Evolutionary conservation across 2,797 vertebrate species (phyloP).

Genomic region (Spinibarbus caldwelli): DNA sequence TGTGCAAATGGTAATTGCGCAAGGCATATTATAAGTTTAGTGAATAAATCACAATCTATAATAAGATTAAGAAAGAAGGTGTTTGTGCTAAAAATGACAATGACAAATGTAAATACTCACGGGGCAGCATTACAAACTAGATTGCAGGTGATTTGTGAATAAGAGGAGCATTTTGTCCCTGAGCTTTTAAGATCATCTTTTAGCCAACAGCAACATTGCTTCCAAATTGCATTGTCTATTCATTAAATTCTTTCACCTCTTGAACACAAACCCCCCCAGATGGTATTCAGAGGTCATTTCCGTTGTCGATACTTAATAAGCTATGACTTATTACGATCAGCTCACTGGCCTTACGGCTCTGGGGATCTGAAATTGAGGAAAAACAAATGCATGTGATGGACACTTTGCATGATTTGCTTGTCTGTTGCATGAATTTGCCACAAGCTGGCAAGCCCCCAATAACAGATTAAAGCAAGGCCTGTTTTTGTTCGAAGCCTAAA

Average conservation of each 20-base stretch:
- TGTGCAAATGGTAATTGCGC: not conserved
- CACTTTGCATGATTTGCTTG: conserved; percentile 70
- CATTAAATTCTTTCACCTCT: conserved; percentile 46
- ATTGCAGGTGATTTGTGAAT: not conserved
- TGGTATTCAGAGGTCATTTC: conserved; percentile 34
- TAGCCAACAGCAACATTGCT: not conserved
- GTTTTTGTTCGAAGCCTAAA: conserved; percentile 62
- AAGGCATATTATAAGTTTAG: not conserved
- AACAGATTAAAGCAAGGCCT: conserved; percentile 70
- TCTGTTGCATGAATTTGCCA: conserved; percentile 70
- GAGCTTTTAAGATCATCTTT: not conserved
- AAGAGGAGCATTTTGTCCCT: not conserved
- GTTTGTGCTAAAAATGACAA: not conserved
- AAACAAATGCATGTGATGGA: conserved; percentile 64
- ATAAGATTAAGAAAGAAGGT: not conserved
- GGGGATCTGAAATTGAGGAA: conserved; percentile 50
- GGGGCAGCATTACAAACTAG: not conserved
- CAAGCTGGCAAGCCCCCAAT: conserved; percentile 62
- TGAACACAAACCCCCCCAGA: conserved; percentile 35
- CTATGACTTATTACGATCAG: conserved; percentile 56
- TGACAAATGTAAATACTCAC: not conserved
- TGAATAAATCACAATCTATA: not conserved
- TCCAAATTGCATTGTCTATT: conserved; percentile 30
- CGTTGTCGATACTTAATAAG: conserved; percentile 59
- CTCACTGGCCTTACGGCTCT: conserved; percentile 44